Base-by-base conservation (phyloP, 2,113 vertebrate genomes). In the Sturnus vulgaris region DNA sequence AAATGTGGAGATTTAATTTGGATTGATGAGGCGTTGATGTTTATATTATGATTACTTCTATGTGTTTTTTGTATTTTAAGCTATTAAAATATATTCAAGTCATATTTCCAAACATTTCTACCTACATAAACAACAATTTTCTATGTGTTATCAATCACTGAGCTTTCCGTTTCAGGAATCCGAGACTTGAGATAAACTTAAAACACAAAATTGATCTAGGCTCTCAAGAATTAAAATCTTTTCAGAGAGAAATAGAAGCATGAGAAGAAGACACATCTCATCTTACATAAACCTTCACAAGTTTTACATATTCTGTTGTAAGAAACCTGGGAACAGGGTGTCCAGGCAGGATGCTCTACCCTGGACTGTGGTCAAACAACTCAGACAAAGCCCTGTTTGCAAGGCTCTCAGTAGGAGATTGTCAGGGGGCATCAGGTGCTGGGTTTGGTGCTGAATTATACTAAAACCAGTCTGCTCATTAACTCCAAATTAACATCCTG, bases 381-480 rank as follows among this genome's bases (percentile, higher is more conserved):
- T 39, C 0, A 0, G 50, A 47, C 11, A 56, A 39, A 64, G n/a
- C 30, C 30, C 8, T 65, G 1, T 40, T 12, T 56, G 19, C 57
- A 47, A 73, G 22, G 22, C 22, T 22, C 1, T 27, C 27, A 55
- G 49, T 5, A 72, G 39, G 4, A 31, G 33, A 64, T 5, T 33
- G 49, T 22, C 15, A 46, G 11, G 14, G 14, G 39, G 7, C 39
- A 63, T 46, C 57, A 27, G 12, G 11, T 27, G 33, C 47, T 46
- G 13, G 21, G n/a, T 33, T 53, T 71, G 31, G 8, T 31, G 4
- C 17, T 53, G 68, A 71, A 37, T 37, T 53, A 35, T 14, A 31
- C 27, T 44, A 46, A 72, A 46, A 33, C 33, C 68, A 55, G 14
- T n/a, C 50, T 64, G 19, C 12, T 73, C 28, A n/a, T 15, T 22